Percentiles rank a stretch among this genome's conserved stretches.
Evolutionary conservation across 2,888 invertebrate genomes (phyloP).

Genomic region (Uloborus plumipes): DNA sequence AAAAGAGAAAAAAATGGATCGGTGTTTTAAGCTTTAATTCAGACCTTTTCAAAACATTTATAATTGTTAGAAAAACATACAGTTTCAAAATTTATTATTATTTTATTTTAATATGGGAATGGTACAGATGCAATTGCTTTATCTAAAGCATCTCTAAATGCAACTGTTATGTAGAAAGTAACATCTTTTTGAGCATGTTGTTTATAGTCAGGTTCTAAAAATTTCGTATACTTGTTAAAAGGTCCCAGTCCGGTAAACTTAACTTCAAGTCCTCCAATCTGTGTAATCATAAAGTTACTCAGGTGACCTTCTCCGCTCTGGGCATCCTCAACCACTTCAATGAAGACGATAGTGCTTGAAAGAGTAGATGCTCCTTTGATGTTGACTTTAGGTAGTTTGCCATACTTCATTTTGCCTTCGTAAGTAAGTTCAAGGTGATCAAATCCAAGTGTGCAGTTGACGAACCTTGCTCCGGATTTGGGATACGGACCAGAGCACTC

Average conservation of each 20-base stretch:
- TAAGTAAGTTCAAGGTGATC: background rate
- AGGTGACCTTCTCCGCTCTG: background rate
- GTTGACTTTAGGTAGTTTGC: background rate
- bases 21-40: too few species aligned
- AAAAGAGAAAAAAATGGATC: too few species aligned
- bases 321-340: background rate
- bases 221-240: background rate
- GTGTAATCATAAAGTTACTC: background rate
- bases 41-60: too few species aligned
- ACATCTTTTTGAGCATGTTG: background rate
- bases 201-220: background rate
- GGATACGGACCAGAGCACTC: background rate
- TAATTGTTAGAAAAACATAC: too few species aligned
- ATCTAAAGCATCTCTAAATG: background rate
- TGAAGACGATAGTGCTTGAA: background rate
- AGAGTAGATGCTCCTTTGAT: constrained; percentile 5
- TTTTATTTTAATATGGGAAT: background rate
- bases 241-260: constrained; percentile 14
- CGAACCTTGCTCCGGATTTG: background rate
- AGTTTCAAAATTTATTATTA: too few species aligned
- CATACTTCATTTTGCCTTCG: constrained; percentile 9
- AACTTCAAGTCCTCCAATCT: constrained; percentile 3
- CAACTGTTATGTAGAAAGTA: background rate
- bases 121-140: background rate
- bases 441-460: constrained; percentile 6